Base-by-base conservation (phyloP, 1,140 invertebrate species). In the Brachionus rotundiformis region DNA sequence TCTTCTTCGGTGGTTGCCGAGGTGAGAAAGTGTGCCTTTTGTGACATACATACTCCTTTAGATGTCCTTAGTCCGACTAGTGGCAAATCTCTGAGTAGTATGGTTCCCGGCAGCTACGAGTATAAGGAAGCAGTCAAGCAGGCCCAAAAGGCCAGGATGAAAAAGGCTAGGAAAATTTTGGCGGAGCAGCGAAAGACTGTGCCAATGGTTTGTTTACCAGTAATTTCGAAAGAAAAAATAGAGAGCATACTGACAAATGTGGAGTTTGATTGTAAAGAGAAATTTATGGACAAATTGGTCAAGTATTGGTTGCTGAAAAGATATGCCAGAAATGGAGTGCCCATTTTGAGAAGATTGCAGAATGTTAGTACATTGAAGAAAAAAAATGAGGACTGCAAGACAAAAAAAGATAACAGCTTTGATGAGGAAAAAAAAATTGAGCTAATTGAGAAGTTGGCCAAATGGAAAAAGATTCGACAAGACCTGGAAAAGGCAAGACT, bases 291-390 rank as follows among this genome's bases (percentile, higher is more conserved):
- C 11, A 47, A 44, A 71, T 54, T 81, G 33, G 92, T 98, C 82
- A 93, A 95, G 81, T 91, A 90, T 86, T 98, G 96, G 96, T 96
- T 94, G 2, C 88, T 98, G 1, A 98, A 98, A 86, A 83, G 96
- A n/a, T 94, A 96, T 85, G 93, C 93, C 81, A 88, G 96, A 63
- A 98, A 98, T 89, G 97, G 97, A 1, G 96, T 98, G 8, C 96
- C 96, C 0, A 89, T 99, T 31, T 86, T 99, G 27, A 87, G 96
- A 81, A 89, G 96, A 19, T 82, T 89, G 13, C 89, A 88, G 44
- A 71, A 73, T 73, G 19, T 59, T 13, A 11, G 25, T 4, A 41
- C 23, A 23, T 11, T 29, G 19, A 54, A n/a, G 47, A 82, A 82
- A 16, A 33, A 29, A 27, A n/a, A 10, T 19, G 29, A 36, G 13